Evolutionary conservation across 2,888 invertebrate species (phyloP).

Genomic region (Branchellion lobata): DNA sequence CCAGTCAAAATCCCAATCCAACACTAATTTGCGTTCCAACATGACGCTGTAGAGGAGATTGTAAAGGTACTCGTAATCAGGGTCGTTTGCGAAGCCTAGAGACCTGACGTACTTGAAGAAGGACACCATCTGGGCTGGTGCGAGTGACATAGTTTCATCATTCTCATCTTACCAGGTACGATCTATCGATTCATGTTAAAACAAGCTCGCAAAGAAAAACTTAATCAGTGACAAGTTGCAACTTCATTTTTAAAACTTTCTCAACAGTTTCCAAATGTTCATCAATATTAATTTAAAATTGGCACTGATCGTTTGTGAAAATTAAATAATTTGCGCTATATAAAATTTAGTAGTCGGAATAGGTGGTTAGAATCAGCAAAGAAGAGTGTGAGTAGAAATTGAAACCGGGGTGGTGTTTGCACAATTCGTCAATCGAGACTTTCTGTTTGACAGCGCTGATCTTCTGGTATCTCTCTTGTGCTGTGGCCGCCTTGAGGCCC

Average conservation of each 20-base stretch:
- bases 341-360: too few species aligned
- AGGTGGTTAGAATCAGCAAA: too few species aligned
- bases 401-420: constrained; percentile 70
- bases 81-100: constrained; percentile 22
- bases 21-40: constrained; percentile 6
- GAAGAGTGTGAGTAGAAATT: too few species aligned
- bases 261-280: not conserved
- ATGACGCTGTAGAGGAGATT: constrained; percentile 20
- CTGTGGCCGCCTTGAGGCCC: constrained; percentile 97
- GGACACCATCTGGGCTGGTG: constrained; percentile 6
- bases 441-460: constrained; percentile 99
- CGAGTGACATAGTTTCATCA: too few species aligned
- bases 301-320: too few species aligned
- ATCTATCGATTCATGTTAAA: too few species aligned
- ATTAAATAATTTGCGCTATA: too few species aligned
- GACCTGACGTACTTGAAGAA: constrained; percentile 38
- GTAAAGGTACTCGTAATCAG: constrained; percentile 38
- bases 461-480: constrained; percentile 98
- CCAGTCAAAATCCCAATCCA: constrained; percentile 41
- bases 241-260: not conserved
- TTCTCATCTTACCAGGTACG: too few species aligned
- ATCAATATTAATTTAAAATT: too few species aligned
- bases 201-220: too few species aligned
- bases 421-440: constrained; percentile 89
- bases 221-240: not conserved